Evolutionary conservation across 1,140 invertebrate species (phyloP), one percentile per base, ranked within the genome.

Genomic region (Parapsyche elsis): DNA sequence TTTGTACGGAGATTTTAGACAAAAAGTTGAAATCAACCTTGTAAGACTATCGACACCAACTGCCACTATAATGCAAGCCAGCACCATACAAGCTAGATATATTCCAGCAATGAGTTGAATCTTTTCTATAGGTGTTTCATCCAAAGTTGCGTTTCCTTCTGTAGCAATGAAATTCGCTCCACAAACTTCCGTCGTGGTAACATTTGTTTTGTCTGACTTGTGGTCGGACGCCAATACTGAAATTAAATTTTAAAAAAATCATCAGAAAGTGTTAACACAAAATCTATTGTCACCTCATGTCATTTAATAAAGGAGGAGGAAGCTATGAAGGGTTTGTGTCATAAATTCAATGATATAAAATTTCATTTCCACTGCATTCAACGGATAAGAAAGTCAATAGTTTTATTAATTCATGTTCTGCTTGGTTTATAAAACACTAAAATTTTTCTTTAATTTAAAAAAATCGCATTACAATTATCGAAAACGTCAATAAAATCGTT

Each of bases 21-120:
- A 53, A 53, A 14, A 53, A 5, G 2, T 53, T 16, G 5, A 86
- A 87, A n/a, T n/a, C 12, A 53, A 26, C 93, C 92, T 92, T 76
- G 92, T 90, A 82, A 95, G 90, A 0, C 94, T 92, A 86, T 97
- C 95, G 0, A 98, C 92, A 38, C 95, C 93, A 9, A 95, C 84
- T 0, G 90, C 91, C 9, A 97, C 91, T 23, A 95, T 92, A 5
- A 95, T 71, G 67, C 92, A 91, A 0, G 95, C 95, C 0, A 92
- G 81, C 0, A 94, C 86, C 88, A 95, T 94, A 84, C 94, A 96
- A 0, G 87, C 92, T 0, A 96, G 87, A 87, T 96, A 97, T 84
- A 97, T 95, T 7, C 94, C 94, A 64, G 92, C 90, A 79, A 97
- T 92, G 73, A 92, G 91, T 84, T 93, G 90, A 79, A 95, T 92